A percentile compares a stretch with the other conserved stretches of the same genome.
phyloP scores from a whole-genome alignment of 2,888 invertebrate species.

The Gastracanthus pulcherrimus region DNA sequence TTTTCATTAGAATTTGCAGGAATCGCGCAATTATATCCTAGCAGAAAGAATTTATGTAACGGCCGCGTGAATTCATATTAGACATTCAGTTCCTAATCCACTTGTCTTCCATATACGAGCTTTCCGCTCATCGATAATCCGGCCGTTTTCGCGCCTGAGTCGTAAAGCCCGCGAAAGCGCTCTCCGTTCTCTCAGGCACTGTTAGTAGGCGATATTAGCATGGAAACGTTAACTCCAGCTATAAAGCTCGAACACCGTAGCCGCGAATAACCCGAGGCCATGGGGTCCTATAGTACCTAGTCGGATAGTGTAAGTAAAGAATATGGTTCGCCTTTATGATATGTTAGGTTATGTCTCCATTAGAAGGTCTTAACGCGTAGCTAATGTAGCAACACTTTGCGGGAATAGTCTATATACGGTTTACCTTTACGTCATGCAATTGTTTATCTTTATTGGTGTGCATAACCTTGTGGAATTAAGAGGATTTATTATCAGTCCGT shows the following conservation, averaged over 20 bases:
- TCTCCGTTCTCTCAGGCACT: constrained; percentile 42
- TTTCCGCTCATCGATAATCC: constrained; percentile 42
- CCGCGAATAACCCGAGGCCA: not conserved
- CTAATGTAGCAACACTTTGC: constrained; percentile 44
- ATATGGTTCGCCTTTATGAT: constrained; percentile 46
- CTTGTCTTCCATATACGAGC: constrained; percentile 30
- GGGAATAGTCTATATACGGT: not conserved
- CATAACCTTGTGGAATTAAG: not conserved
- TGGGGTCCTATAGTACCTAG: not conserved
- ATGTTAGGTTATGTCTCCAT: constrained; percentile 50
- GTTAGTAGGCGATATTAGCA: constrained; percentile 54
- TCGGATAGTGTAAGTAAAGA: constrained; percentile 34
- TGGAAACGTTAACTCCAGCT: constrained; percentile 53
- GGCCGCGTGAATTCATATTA: constrained; percentile 7
- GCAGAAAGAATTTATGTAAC: not conserved
- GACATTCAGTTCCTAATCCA: constrained; percentile 32
- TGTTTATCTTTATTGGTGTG: constrained; percentile 16
- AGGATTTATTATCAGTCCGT: not conserved
- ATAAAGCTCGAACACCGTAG: constrained; percentile 52
- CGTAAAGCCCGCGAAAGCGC: constrained; percentile 36
- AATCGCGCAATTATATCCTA: not conserved
- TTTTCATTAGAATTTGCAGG: too few relatives aligned
- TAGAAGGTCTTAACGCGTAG: constrained; percentile 41
- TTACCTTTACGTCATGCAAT: constrained; percentile 10
- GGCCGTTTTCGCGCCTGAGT: constrained; percentile 34